Conservation (phyloP, 2,888 invertebrate species). For the Xiphydria camelus region DNA sequence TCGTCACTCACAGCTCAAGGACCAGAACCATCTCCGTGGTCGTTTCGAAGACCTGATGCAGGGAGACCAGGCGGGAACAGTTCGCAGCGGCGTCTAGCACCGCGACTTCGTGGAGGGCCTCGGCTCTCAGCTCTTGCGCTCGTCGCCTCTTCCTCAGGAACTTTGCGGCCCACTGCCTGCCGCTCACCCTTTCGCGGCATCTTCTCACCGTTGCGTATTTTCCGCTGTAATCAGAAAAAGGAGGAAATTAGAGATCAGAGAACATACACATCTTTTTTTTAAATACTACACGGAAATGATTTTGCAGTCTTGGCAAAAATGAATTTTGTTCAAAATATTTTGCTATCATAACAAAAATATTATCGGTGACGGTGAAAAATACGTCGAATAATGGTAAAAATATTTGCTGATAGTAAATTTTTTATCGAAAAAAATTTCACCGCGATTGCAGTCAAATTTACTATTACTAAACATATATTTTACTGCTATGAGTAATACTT, state of each 20-base stretch:
- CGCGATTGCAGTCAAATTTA: too few relatives aligned
- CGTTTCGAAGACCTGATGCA: constrained; percentile 66
- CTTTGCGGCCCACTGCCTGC: constrained; percentile 93
- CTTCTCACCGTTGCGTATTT: constrained; percentile 95
- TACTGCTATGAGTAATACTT: too few relatives aligned
- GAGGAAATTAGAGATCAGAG: constrained; percentile 10
- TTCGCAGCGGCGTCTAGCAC: constrained; percentile 63
- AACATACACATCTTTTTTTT: too few relatives aligned
- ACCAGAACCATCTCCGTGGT: constrained; percentile 64
- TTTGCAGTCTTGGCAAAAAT: too few relatives aligned
- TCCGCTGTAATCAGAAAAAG: constrained; percentile 73
- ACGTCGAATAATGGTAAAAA: too few relatives aligned
- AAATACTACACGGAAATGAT: too few relatives aligned
- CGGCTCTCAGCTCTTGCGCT: constrained; percentile 66
- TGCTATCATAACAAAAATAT: too few relatives aligned
- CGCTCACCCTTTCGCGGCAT: constrained; percentile 83
- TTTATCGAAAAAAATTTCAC: too few relatives aligned
- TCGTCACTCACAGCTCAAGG: constrained; percentile 65
- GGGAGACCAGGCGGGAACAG: constrained; percentile 61
- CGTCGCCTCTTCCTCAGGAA: constrained; percentile 90
- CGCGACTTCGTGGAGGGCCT: constrained; percentile 61
- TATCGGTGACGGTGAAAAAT: too few relatives aligned
- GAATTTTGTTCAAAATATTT: too few relatives aligned
- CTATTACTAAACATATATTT: too few relatives aligned
- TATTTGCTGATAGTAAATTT: too few relatives aligned